Percentiles rank a stretch among this genome's conserved stretches.
Conservation (phyloP, 2,888 invertebrate species). For the Sericinus montela region DNA sequence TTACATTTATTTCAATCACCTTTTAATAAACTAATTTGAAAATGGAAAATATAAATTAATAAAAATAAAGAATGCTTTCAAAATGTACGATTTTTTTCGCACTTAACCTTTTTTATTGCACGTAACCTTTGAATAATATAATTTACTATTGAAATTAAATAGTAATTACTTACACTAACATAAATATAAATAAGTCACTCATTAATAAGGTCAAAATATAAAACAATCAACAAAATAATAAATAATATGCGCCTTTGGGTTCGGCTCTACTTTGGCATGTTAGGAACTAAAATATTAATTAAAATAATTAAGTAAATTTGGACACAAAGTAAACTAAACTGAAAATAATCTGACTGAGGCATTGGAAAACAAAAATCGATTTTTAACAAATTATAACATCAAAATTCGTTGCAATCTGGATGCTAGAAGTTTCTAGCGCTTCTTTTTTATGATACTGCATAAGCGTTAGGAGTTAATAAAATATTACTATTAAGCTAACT, state of each 20-base stretch:
- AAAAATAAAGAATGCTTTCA: not conserved
- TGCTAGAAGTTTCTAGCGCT: too few relatives aligned
- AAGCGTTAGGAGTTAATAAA: too few relatives aligned
- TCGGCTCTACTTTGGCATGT: constrained; percentile 38
- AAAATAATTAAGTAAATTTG: constrained; percentile 1
- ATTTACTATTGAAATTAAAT: not conserved
- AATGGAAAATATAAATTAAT: not conserved
- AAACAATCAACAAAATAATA: constrained; percentile 22
- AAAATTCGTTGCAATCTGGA: too few relatives aligned
- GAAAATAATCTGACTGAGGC: not conserved
- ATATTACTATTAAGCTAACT: too few relatives aligned
- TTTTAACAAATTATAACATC: too few relatives aligned
- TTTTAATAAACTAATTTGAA: too few relatives aligned
- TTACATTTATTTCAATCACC: too few relatives aligned
- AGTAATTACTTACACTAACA: not conserved
- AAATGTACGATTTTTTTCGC: too few relatives aligned
- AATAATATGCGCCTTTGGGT: constrained; percentile 27
- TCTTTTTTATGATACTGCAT: too few relatives aligned
- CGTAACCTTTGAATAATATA: not conserved
- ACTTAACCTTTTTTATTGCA: not conserved
- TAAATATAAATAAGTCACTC: not conserved
- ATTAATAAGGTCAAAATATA: constrained; percentile 25
- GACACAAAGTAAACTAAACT: constrained; percentile 17
- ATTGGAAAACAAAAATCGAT: too few relatives aligned
- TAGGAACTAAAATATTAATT: constrained; percentile 36